These are phyloP conservation scores for Drosophila siamana DNA, from an alignment of 2,888 invertebrate genomes.

Conservation along the genomic window DNA sequence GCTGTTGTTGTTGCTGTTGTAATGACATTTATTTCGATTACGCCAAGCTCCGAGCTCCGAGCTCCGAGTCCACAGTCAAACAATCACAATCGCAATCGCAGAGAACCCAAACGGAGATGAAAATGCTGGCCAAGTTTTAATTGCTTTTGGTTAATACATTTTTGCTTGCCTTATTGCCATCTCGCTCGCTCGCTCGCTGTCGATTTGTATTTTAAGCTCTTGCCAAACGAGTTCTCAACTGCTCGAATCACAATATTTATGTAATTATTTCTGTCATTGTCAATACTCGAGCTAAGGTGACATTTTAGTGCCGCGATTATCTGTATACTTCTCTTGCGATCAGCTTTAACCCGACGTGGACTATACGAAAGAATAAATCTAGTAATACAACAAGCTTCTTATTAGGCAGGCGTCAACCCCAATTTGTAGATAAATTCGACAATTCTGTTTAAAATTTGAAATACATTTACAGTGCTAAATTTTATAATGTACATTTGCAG, in stretches of 20 bases:
- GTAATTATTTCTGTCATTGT: constrained; percentile 33
- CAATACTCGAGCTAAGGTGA: constrained; percentile 26
- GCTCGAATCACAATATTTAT: constrained; percentile 19
- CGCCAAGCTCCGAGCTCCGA: constrained; percentile 35
- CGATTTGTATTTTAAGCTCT: constrained; percentile 26
- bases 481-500: too few species aligned
- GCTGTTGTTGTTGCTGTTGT: constrained; percentile 28
- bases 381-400: too few species aligned
- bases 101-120: constrained; percentile 18
- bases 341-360: not conserved
- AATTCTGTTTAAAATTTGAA: too few species aligned
- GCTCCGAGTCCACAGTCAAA: not conserved
- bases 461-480: too few species aligned
- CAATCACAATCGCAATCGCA: not conserved
- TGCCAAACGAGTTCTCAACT: constrained; percentile 43
- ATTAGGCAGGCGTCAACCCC: too few species aligned
- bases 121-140: constrained; percentile 52
- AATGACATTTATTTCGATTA: constrained; percentile 54
- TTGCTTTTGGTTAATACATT: constrained; percentile 42
- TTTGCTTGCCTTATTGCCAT: constrained; percentile 1
- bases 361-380: not conserved
- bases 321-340: not conserved
- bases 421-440: too few species aligned
- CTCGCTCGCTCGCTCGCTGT: not conserved
- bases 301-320: constrained; percentile 19